Evolutionary conservation across 2,113 vertebrate species (phyloP), one percentile per base, ranked within the genome.

Genomic region (Crotalus viridis): DNA sequence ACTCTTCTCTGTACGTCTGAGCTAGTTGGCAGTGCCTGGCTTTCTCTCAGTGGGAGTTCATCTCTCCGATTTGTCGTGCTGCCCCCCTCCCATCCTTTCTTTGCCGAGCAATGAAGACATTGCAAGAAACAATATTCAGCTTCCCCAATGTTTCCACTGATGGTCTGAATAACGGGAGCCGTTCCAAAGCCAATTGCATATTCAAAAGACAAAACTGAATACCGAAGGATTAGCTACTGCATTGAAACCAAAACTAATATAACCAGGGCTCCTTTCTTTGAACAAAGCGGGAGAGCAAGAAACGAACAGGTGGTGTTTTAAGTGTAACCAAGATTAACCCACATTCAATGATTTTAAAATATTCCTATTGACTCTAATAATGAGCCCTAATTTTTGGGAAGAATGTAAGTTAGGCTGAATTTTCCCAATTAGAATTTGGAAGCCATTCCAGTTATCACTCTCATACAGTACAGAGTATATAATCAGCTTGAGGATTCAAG

Each of bases 321-420:
- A 98, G 97, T 97, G 95, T 93, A 81, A 94, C 94, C 89, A 94
- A 96, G 97, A 97, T 96, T 97, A 97, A 97, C 96, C 96, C 57
- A 0, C 90, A 96, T 95, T 97, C 94, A 96, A 89, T 93, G 95
- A 95, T 91, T 94, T 87, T 93, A 86, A 93, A 95, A 92, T 81
- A 39, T 94, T 94, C 88, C 69, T 93, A 94, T 96, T 94, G 89
- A 94, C 91, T 48, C 88, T 89, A 96, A 96, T 94, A 97, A 95
- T 91, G 93, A 90, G 93, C 93, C 91, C 95, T 97, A 95, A 97
- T 97, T 97, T 96, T 95, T 94, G 92, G 89, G 96, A 90, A 96
- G 92, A 13, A 39, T 91, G 26, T 54, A 69, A 56, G 94, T 96
- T 95, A 87, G 0, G 0, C 94, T 93, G 90, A 90, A 85, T 94